Conservation (phyloP, 2,113 vertebrate species). For the Gracilinanus agilis region DNA sequence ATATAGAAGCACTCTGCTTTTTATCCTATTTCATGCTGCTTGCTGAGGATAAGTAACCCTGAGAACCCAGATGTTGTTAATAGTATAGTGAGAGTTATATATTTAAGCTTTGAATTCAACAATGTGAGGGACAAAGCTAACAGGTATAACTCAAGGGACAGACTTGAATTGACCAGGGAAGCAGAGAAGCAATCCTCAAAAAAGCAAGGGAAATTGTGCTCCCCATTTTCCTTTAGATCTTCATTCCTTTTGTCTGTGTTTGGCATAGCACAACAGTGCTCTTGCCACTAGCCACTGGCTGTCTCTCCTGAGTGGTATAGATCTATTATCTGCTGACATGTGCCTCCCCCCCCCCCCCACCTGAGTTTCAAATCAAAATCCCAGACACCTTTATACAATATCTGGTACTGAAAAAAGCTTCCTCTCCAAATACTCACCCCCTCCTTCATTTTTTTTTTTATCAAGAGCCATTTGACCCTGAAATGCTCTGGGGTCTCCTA, state of each 20-base stretch:
- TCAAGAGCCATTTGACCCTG: background rate
- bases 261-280: background rate
- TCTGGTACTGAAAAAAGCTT: background rate
- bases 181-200: background rate
- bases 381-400: background rate
- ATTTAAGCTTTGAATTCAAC: background rate
- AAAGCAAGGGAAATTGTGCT: background rate
- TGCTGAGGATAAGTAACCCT: background rate
- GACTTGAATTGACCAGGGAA: background rate
- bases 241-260: background rate
- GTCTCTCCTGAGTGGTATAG: rapidly evolving
- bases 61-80: background rate
- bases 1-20: background rate
- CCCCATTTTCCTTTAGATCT: background rate
- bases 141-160: background rate
- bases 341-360: background rate
- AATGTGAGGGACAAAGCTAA: background rate
- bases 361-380: conserved; percentile 20
- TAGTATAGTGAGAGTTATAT: background rate
- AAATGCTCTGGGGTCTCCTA: background rate
- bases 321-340: background rate
- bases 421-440: background rate
- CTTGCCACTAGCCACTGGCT: background rate
- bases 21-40: background rate
- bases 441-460: background rate